phyloP scores from a whole-genome alignment of 2,888 invertebrate genomes.

The Electrophaes corylata region DNA sequence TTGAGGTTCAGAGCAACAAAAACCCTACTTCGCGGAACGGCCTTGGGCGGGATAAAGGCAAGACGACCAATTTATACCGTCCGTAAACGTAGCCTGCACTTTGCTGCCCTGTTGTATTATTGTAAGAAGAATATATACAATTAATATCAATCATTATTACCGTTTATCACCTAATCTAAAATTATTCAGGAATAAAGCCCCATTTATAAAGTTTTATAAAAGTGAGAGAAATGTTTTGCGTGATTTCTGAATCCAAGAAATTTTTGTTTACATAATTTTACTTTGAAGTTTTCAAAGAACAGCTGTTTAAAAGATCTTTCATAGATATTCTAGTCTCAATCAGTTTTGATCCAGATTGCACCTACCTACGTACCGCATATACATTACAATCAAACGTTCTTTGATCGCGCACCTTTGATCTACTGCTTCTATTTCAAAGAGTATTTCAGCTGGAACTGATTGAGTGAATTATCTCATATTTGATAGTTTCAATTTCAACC shows the following conservation, averaged over 20 bases:
- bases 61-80: constrained; percentile 29
- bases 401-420: constrained; percentile 39
- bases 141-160: too few relatives aligned
- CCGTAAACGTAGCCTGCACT: constrained; percentile 5
- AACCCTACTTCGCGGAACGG: constrained; percentile 49
- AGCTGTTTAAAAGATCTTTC: constrained; percentile 19
- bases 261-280: not conserved
- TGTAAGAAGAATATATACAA: too few relatives aligned
- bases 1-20: constrained; percentile 50
- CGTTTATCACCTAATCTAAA: too few relatives aligned
- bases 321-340: constrained; percentile 22
- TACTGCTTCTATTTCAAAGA: constrained; percentile 12
- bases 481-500: not conserved
- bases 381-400: constrained; percentile 33
- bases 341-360: constrained; percentile 21
- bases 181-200: too few relatives aligned
- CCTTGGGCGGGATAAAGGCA: constrained; percentile 43
- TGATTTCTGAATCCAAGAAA: not conserved
- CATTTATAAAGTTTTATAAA: not conserved
- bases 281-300: not conserved
- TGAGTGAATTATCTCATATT: constrained; percentile 9
- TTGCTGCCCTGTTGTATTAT: too few relatives aligned
- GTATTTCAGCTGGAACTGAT: constrained; percentile 12
- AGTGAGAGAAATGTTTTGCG: too few relatives aligned
- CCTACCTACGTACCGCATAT: constrained; percentile 6